phyloP scores from a whole-genome alignment of 2,113 vertebrate genomes.

The Puma concolor region DNA sequence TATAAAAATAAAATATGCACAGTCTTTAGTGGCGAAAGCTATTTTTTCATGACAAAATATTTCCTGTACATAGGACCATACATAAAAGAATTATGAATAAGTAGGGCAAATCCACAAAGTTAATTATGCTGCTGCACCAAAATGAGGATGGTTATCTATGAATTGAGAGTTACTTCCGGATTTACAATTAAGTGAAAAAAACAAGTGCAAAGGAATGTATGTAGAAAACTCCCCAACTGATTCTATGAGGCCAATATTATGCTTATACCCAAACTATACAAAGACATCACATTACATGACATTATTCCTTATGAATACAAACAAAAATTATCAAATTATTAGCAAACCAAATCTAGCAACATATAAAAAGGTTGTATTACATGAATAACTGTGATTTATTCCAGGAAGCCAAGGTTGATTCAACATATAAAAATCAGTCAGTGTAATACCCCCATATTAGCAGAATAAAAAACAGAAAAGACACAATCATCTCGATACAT shows the following conservation, averaged over 20 bases:
- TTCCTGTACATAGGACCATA: background rate
- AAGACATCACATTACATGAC: background rate
- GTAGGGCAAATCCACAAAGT: background rate
- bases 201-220: background rate
- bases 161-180: background rate
- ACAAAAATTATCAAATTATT: background rate
- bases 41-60: constrained; percentile 5
- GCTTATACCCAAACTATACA: background rate
- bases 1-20: background rate
- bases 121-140: background rate
- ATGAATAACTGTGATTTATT: background rate
- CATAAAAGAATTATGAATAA: background rate
- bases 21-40: background rate
- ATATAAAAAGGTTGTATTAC: background rate
- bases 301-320: background rate
- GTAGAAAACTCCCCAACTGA: background rate
- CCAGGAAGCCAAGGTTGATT: background rate
- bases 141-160: background rate
- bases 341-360: background rate
- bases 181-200: background rate
- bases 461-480: background rate
- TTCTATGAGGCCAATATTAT: background rate
- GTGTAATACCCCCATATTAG: background rate
- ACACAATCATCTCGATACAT: background rate
- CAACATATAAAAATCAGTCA: background rate